These are phyloP conservation scores for Ganaspis brasiliensis DNA, from an alignment of 2,888 invertebrate genomes.

Conservation along the genomic window DNA sequence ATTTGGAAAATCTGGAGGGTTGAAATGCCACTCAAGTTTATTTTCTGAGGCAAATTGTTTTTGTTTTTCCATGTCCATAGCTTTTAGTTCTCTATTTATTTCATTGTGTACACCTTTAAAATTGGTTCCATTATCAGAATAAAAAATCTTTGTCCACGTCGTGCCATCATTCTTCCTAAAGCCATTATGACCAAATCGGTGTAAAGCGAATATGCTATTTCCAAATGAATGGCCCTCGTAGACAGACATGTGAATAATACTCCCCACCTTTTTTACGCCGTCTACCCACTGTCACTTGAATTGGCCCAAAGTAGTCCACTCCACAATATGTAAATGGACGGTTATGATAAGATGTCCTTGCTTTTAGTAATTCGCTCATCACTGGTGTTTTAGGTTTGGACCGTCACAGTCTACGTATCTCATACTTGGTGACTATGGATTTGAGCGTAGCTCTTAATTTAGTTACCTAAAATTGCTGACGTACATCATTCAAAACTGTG, in stretches of 20 bases:
- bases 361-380: slow-evolving; percentile 48
- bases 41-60: too few relatives aligned
- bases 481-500: too few relatives aligned
- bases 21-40: neutral
- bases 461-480: slow-evolving; percentile 51
- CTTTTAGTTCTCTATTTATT: neutral
- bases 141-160: neutral
- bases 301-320: slow-evolving; percentile 58
- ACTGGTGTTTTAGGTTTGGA: slow-evolving; percentile 42
- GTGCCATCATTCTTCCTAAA: too few relatives aligned
- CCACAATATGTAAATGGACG: slow-evolving; percentile 52
- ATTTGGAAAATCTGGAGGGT: too few relatives aligned
- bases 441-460: slow-evolving; percentile 31
- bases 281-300: slow-evolving; percentile 47
- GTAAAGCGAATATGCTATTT: slow-evolving; percentile 45
- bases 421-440: slow-evolving; percentile 19
- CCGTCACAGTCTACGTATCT: slow-evolving; percentile 27
- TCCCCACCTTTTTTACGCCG: slow-evolving; percentile 53
- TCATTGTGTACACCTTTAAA: neutral
- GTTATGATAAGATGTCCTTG: slow-evolving; percentile 45
- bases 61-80: neutral
- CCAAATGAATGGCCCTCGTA: slow-evolving; percentile 45
- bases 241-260: too few relatives aligned
- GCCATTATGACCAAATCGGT: too few relatives aligned
- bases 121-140: neutral